phyloP scores from a whole-genome alignment of 2,113 vertebrate species.

The Salvelinus alpinus region DNA sequence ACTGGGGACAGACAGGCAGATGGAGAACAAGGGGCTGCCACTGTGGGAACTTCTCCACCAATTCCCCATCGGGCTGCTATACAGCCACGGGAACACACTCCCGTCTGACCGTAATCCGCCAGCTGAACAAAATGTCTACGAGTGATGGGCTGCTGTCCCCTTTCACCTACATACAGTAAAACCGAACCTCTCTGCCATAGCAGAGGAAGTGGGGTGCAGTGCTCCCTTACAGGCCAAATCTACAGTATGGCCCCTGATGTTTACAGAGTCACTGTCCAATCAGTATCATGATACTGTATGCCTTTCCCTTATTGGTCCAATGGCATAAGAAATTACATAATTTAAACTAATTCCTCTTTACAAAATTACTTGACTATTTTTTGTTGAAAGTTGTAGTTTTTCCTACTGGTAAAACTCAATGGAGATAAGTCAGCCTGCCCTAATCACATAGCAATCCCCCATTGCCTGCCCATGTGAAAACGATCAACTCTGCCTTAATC shows the following conservation, averaged over 20 bases:
- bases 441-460: neutral
- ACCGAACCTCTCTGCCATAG: too few species aligned
- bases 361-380: neutral
- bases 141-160: neutral
- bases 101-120: neutral
- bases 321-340: too few species aligned
- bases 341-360: neutral
- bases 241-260: too few species aligned
- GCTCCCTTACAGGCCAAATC: too few species aligned
- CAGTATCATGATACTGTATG: too few species aligned
- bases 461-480: neutral
- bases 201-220: too few species aligned
- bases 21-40: neutral
- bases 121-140: neutral
- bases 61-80: neutral
- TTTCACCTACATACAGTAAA: neutral
- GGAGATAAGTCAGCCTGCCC: neutral
- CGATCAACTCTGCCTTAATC: neutral
- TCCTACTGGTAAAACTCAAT: neutral
- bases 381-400: too few species aligned
- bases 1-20: neutral
- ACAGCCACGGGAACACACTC: neutral
- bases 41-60: neutral
- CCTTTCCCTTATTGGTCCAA: too few species aligned
- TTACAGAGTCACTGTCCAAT: too few species aligned